Evolutionary conservation across 2,888 invertebrate genomes (phyloP), one percentile per base, ranked within the genome.

Genomic region (Barypeithes pellucidus): DNA sequence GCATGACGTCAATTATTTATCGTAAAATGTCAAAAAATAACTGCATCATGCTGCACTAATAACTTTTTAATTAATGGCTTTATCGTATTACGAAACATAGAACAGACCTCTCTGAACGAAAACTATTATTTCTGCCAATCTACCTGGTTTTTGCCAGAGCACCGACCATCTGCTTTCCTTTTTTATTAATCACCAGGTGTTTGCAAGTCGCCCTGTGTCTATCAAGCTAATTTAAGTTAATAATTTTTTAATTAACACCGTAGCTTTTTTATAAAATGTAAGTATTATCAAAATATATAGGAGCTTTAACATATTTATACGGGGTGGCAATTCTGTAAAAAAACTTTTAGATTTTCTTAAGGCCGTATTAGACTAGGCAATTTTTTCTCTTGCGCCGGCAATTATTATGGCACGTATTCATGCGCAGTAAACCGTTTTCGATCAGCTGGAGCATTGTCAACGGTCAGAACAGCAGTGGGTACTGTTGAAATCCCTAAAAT

Each of bases 121-220:
- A 52, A 47, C 66, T 57, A 57, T 69, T 69, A 54, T 63, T 67
- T 70, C 61, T 70, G 62, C 62, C 39, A 70, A 70, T 70, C 63
- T 70, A 70, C 69, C 69, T 70, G 69, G 69, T 54, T 41, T 61
- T 61, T 63, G 69, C 69, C 62, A 70, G 29, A 54, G 29, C 45
- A 45, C 52, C 52, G 41, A 39, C 69, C 69, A 70, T 62, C 69
- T 70, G 69, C 63, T 50, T 29, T 29, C 11, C 7, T 63, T 62
- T 63, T 54, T 70, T 70, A 62, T 57, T 18, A 54, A 22, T 41
- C 16, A 63, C 69, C 69, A 70, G 69, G 69, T 70, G 69, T 47
- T 50, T 67, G n/a, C 24, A 45, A 29, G 62, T 29, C 45, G 62
- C 45, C 24, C 36, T 16, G n/a, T 36, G 33, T 14, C 57, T 29